Evolutionary conservation across 1,140 invertebrate genomes (phyloP).

Genomic region (Aphelenchoides avenae): DNA sequence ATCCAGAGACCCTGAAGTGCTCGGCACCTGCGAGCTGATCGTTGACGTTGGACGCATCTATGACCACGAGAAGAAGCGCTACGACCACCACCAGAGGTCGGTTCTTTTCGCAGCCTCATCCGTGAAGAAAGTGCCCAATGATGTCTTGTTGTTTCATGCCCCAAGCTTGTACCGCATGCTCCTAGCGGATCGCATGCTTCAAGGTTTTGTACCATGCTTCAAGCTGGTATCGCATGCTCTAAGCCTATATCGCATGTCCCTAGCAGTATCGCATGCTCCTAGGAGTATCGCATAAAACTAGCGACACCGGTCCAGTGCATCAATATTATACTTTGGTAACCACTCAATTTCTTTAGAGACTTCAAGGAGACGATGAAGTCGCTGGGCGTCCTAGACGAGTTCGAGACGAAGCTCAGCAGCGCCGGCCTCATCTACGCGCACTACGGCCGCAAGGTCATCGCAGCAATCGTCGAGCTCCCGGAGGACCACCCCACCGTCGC

Average conservation of each 20-base stretch:
- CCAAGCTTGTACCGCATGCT: not conserved
- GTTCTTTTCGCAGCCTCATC: not conserved
- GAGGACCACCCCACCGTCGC: constrained; percentile 62
- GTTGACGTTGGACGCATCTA: constrained; percentile 91
- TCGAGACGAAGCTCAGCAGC: constrained; percentile 76
- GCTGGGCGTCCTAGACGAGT: constrained; percentile 60
- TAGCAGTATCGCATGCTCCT: not conserved
- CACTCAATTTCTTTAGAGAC: constrained; percentile 63
- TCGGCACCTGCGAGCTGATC: constrained; percentile 84
- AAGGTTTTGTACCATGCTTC: constrained; percentile 36
- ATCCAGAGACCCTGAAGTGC: constrained; percentile 66
- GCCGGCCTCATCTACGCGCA: constrained; percentile 88
- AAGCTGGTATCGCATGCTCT: too few species aligned
- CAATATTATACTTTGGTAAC: not conserved
- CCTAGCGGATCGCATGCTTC: not conserved
- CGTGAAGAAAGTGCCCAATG: not conserved
- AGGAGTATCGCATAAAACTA: not conserved
- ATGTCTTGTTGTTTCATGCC: constrained; percentile 8
- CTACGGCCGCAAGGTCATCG: constrained; percentile 78
- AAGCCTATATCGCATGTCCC: too few species aligned
- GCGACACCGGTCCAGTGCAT: constrained; percentile 5
- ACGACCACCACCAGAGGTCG: constrained; percentile 88
- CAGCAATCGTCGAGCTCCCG: too few species aligned
- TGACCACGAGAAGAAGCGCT: constrained; percentile 72
- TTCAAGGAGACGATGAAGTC: constrained; percentile 68